phyloP scores from a whole-genome alignment of 2,113 vertebrate species.

The Bubo scandiacus region DNA sequence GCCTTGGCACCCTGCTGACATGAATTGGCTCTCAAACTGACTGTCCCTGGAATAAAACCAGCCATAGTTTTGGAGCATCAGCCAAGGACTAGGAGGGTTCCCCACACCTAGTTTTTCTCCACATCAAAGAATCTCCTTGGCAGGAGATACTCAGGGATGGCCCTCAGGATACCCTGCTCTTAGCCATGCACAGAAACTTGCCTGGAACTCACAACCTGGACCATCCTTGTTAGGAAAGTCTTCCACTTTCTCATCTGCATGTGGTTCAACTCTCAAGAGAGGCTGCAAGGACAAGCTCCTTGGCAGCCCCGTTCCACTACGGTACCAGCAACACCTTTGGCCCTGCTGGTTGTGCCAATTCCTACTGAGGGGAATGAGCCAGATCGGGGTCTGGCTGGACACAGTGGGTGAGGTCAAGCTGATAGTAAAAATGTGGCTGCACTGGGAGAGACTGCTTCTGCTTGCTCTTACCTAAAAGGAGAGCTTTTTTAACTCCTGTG shows the following conservation, averaged over 20 bases:
- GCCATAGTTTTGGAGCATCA: not conserved
- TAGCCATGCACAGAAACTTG: not conserved
- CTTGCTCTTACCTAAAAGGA: not conserved
- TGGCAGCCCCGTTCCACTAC: not conserved
- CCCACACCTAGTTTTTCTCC: not conserved
- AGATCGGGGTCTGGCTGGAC: fast-evolving
- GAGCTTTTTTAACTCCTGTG: not conserved
- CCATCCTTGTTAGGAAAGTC: not conserved
- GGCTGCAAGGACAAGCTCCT: not conserved
- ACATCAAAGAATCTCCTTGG: not conserved
- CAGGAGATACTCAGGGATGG: not conserved
- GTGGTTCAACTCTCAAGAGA: not conserved
- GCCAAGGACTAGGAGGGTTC: too few relatives aligned
- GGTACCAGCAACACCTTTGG: not conserved
- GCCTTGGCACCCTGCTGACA: not conserved
- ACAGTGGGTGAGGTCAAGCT: not conserved
- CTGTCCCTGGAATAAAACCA: not conserved
- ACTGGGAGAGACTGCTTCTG: not conserved
- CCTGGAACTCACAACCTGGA: not conserved
- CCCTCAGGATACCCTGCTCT: not conserved
- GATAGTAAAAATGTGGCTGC: not conserved
- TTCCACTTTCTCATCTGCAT: not conserved
- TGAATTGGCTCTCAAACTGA: not conserved
- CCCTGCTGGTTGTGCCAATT: not conserved
- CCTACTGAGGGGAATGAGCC: fast-evolving